phyloP scores from a whole-genome alignment of 2,113 vertebrate species.

The Osmerus mordax region DNA sequence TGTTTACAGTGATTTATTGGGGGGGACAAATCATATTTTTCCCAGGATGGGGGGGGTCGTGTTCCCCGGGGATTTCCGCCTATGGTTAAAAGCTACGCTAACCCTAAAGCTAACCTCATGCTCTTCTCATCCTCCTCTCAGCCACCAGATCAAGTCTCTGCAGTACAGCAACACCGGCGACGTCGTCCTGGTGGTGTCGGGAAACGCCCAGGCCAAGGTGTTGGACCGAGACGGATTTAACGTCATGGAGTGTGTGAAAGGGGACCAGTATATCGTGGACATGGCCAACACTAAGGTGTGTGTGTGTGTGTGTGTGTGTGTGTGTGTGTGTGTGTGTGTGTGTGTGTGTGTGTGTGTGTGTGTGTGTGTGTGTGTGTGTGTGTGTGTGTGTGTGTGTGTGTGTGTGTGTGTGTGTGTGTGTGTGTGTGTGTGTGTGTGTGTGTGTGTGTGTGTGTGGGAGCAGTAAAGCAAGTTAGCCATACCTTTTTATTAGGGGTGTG shows the following conservation, averaged over 20 bases:
- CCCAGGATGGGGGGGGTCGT: too few relatives aligned
- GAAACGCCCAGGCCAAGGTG: conserved; percentile 94
- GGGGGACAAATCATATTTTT: too few relatives aligned
- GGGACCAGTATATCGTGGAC: conserved; percentile 97
- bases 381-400: conserved; percentile 50
- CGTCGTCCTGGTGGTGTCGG: conserved; percentile 91
- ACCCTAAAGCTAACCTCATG: not conserved
- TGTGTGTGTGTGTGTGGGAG: not conserved
- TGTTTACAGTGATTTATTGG: too few relatives aligned
- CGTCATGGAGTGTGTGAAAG: conserved; percentile 95
- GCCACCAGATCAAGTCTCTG: conserved; percentile 91
- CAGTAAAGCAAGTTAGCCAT: too few relatives aligned
- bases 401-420: conserved; percentile 61
- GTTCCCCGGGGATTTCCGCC: too few relatives aligned
- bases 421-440: conserved; percentile 61
- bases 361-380: conserved; percentile 50
- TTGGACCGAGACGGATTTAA: conserved; percentile 96
- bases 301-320: not conserved
- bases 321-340: too few relatives aligned
- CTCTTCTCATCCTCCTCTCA: conserved; percentile 42
- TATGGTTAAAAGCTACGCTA: too few relatives aligned
- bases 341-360: conserved; percentile 51
- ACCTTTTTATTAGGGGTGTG: too few relatives aligned
- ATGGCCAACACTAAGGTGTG: conserved; percentile 95
- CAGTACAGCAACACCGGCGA: conserved; percentile 95